Base-by-base conservation (phyloP, 2,797 vertebrate genomes). In the Sebastes trivittatus region DNA sequence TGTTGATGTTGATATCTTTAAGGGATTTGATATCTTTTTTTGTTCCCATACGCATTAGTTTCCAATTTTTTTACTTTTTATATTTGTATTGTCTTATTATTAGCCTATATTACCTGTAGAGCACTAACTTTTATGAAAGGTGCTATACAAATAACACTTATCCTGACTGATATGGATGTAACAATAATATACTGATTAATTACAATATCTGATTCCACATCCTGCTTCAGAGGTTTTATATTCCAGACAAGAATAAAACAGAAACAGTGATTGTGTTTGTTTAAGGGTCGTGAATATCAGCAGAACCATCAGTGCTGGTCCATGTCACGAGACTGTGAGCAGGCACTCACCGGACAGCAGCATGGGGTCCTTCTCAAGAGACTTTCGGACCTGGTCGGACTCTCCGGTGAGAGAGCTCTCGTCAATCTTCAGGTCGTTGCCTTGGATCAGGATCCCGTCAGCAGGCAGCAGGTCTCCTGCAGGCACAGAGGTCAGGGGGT, bases 351-450 rank as follows among this genome's bases (percentile, higher is more conserved):
- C 98, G 6, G 98, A 99, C 73, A 99, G 96, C 77, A 99, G 92
- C 98, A 99, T 98, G 69, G 98, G 98, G 91, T 99, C 98, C 88
- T 97, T 98, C 6, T 97, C 97, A 88, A 97, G 23, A 0, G 96
- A 98, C 87, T 99, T 99, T 91, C 96, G 97, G 81, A 99, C 98
- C 2, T 98, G 98, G 91, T 99, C 98, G 0, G 97, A 98, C 85
- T 99, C 98, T 70, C 98, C 98, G 0, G 98, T 99, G 92, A 99
- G 95, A 0, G 98, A 97, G 91, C 98, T 99, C 95, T 99, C 98
- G 0, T 99, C 98, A 36, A 98, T 99, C 92, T 99, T 99, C 89
- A 99, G 94, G 91, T 99, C 98, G 4, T 99, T 99, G 42, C 98
- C 98, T 88, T 99, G 98, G 90, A 99, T 98, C 89, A 99, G 94